Percentiles rank a stretch among this genome's conserved stretches.
phyloP scores from a whole-genome alignment of 2,888 invertebrate genomes.

The Punctoribates punctum region DNA sequence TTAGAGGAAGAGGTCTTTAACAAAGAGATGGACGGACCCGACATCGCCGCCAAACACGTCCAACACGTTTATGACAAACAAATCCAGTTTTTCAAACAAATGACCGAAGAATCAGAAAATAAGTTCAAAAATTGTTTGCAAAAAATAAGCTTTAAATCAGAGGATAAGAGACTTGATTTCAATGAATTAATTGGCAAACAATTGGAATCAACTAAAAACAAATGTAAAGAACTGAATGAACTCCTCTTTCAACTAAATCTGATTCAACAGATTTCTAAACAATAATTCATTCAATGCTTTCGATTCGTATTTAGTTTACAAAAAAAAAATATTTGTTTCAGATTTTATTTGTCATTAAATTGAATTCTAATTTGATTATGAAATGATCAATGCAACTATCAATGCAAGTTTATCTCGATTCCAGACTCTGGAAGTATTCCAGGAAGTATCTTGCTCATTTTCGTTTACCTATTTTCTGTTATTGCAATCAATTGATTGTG shows the following conservation, averaged over 20 bases:
- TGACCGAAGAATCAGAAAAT: not conserved
- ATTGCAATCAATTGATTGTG: no score
- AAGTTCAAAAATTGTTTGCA: constrained; percentile 3
- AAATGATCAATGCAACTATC: no score
- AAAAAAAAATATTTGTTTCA: no score
- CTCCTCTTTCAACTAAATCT: not conserved
- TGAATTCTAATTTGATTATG: no score
- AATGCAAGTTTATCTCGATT: no score
- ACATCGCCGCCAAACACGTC: not conserved
- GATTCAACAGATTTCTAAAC: not conserved
- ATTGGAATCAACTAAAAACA: not conserved
- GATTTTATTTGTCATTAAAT: no score
- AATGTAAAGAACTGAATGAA: not conserved
- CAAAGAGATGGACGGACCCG: not conserved
- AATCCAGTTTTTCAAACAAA: not conserved
- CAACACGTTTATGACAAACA: not conserved
- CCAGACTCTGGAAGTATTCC: no score
- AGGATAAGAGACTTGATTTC: not conserved
- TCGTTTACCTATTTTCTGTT: no score
- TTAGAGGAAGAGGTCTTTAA: not conserved
- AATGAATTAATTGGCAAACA: not conserved
- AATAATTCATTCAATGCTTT: not conserved
- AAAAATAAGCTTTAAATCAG: not conserved
- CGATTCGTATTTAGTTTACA: no score
- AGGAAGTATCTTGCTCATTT: no score